phyloP scores from a whole-genome alignment of 2,797 vertebrate genomes.

The Tangara arthus region DNA sequence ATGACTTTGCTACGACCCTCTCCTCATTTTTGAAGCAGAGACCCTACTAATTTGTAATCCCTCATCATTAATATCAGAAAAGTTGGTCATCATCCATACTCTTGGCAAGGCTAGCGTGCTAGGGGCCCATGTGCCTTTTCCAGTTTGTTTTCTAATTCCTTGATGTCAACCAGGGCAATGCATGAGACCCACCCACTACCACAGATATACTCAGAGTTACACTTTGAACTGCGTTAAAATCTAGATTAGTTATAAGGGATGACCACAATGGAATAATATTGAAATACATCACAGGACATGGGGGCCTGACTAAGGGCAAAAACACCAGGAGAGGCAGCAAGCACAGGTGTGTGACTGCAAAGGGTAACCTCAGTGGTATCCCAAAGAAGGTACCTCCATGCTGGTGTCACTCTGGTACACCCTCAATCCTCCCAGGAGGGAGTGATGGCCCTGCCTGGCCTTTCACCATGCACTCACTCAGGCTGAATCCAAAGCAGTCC shows the following conservation, averaged over 20 bases:
- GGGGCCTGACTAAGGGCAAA: neutral
- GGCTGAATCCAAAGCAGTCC: neutral
- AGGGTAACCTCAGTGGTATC: fast-evolving
- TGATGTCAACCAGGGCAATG: neutral
- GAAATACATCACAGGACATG: fast-evolving
- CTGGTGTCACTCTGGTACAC: neutral
- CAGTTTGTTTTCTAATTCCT: neutral
- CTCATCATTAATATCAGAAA: neutral
- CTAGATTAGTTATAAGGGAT: neutral
- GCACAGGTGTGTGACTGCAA: neutral
- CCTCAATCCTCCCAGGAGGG: neutral
- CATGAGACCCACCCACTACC: neutral
- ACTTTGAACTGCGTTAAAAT: fast-evolving
- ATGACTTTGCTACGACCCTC: neutral
- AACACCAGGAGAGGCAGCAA: neutral
- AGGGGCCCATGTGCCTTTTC: fast-evolving
- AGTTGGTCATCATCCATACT: neutral
- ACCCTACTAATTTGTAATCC: neutral
- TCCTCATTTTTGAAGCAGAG: neutral
- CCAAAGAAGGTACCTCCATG: neutral
- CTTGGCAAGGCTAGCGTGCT: neutral
- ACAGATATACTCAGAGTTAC: neutral
- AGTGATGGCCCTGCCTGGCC: neutral
- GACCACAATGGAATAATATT: neutral
- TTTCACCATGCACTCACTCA: fast-evolving